Percentiles rank a stretch among this genome's conserved stretches.
phyloP scores from a whole-genome alignment of 1,140 invertebrate species.

The Metopolophium dirhodum region DNA sequence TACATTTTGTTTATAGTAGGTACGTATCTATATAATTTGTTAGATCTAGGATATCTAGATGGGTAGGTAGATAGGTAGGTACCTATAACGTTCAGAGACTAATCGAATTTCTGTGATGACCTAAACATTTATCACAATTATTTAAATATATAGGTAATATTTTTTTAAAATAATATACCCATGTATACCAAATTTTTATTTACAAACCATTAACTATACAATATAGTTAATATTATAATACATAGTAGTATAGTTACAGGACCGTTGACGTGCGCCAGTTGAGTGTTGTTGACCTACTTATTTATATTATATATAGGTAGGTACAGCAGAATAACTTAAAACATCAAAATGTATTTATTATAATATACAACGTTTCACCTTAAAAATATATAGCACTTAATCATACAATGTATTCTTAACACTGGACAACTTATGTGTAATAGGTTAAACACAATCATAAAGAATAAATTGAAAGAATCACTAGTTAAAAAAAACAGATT shows the following conservation, averaged over 20 bases:
- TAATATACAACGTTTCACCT: not conserved
- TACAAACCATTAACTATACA: not conserved
- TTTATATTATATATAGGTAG: not conserved
- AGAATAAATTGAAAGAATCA: not conserved
- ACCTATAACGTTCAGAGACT: not conserved
- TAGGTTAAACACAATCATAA: not conserved
- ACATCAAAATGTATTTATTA: not conserved
- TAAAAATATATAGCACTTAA: not conserved
- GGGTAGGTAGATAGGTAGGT: not conserved
- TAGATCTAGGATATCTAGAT: not conserved
- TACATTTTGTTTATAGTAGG: not conserved
- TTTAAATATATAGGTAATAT: not conserved
- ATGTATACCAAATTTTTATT: not conserved
- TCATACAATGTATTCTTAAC: not conserved
- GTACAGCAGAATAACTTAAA: not conserved
- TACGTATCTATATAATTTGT: not conserved
- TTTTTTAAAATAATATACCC: not conserved
- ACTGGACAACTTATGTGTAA: not conserved
- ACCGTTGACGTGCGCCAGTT: not conserved
- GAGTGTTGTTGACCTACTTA: not conserved
- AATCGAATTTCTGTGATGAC: not conserved
- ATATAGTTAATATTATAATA: not conserved
- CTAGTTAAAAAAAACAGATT: not conserved
- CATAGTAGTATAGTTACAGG: not conserved
- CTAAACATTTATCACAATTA: not conserved